A percentile compares a stretch with the other conserved stretches of the same genome.
Conservation (phyloP, 2,888 invertebrate species). For the Troides helena region DNA sequence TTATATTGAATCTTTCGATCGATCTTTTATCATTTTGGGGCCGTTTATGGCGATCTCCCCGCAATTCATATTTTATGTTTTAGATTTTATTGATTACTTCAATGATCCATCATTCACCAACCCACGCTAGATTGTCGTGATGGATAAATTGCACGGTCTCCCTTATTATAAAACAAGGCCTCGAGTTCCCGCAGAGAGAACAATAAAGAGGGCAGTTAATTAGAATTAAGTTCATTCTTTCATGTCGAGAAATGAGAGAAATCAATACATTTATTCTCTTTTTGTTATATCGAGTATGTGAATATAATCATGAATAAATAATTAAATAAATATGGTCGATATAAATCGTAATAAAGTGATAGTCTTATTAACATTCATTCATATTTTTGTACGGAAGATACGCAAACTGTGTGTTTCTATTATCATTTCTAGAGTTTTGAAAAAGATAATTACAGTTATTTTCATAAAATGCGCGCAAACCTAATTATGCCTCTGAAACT, state of each 20-base stretch:
- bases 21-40: slow-evolving; percentile 8
- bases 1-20: slow-evolving; percentile 16
- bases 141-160: too few species aligned
- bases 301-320: neutral
- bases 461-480: neutral
- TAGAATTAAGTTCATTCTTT: neutral
- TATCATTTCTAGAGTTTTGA: too few species aligned
- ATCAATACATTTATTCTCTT: neutral
- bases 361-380: neutral
- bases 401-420: too few species aligned
- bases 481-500: too few species aligned
- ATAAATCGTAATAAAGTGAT: neutral
- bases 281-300: neutral
- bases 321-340: neutral
- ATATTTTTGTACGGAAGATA: slow-evolving; percentile 4
- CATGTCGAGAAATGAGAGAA: neutral
- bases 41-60: neutral
- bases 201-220: too few species aligned
- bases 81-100: neutral
- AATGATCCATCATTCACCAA: too few species aligned
- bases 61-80: neutral
- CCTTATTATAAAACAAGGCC: too few species aligned
- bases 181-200: too few species aligned
- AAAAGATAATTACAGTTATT: neutral
- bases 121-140: too few species aligned